Base-by-base conservation (phyloP, 2,888 invertebrate species). In the Pomacea canaliculata region DNA sequence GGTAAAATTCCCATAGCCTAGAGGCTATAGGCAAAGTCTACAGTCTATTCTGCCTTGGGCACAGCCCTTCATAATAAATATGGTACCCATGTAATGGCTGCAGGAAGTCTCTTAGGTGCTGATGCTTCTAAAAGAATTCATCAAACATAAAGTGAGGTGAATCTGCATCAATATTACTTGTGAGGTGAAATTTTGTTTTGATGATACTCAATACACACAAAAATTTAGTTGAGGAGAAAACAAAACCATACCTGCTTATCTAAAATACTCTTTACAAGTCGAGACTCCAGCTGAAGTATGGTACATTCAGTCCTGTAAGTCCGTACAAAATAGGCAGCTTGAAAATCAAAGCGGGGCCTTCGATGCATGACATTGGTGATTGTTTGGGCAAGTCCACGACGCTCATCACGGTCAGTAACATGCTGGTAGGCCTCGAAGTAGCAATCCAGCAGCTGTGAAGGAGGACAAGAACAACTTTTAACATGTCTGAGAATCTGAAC, bases 381-480 rank as follows among this genome's bases (percentile, higher is more conserved):
- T 46, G 86, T 87, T 79, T 90, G 89, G 3, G 90, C 89, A 51
- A 90, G 78, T 9, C 81, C 81, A 56, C 89, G 80, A 70, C 87
- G 86, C 80, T 90, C 90, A 77, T 89, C 88, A 68, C 88, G 81
- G 76, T 91, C 90, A 81, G 88, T 89, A 70, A 90, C 89, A 82
- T 91, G 89, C 65, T 89, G 90, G 78, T 91, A 91, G 3, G 89
- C 89, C 77, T 91, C 90, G 79, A 87, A 83, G 82, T 90, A 91
- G 73, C 89, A 89, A 78, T 91, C 90, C 69, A 91, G 69, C 78
- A 91, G 78, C 90, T 91, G 82, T n/a, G 79, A 82, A 23, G 23
- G 23, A 66, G 16, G 16, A 60, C 18, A 73, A 66, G 37, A 37
- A 37, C 37, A 3, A 37, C 37, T 37, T 37, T 37, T 37, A 37